Base-by-base conservation (phyloP, 1,140 invertebrate species). In the Sycophaga agraensis region DNA sequence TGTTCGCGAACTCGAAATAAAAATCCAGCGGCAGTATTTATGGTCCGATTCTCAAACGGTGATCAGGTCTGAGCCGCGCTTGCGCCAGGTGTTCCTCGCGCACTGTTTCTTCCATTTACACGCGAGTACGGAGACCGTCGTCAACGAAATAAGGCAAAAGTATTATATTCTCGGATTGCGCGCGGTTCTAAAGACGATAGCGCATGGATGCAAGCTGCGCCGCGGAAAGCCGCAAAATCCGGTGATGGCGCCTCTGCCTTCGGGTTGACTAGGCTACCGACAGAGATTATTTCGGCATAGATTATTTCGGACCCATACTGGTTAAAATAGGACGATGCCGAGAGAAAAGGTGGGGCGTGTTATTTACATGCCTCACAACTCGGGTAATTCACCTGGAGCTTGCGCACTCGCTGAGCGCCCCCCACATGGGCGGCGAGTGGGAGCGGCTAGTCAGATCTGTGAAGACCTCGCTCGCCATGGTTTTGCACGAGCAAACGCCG, bases 181-280 rank as follows among this genome's bases (percentile, higher is more conserved):
- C 17, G 49, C 51, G 12, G 42, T 59, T 3, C 22, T 70, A 6
- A 57, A 58, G 31, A 54, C 45, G 1, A 34, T 50, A 3, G 16
- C 1, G 7, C 16, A n/a, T 12, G 9, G 11, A 4, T 59, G 57
- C 34, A 39, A 28, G 14, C 2, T 46, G 12, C 46, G 11, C 2
- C 46, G 46, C 3, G 34, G 6, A 28, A 42, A 11, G 12, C 57
- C 57, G 19, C 16, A 11, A 0, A 34, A 7, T 4, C 70, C 68
- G 2, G 34, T 63, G 4, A 72, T 73, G 62, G 64, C 59, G 2
- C 37, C 64, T 2, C 48, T 71, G 12, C 70, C 69, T 11, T 2
- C 6, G 3, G 45, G 12, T 11, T 4, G 7, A 14, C 14, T 14
- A 4, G 14, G 7, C n/a, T 39, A 11, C 6, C 14, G n/a, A n/a